Base-by-base conservation (phyloP, 2,113 vertebrate genomes). In the Muntiacus muntjak region DNA sequence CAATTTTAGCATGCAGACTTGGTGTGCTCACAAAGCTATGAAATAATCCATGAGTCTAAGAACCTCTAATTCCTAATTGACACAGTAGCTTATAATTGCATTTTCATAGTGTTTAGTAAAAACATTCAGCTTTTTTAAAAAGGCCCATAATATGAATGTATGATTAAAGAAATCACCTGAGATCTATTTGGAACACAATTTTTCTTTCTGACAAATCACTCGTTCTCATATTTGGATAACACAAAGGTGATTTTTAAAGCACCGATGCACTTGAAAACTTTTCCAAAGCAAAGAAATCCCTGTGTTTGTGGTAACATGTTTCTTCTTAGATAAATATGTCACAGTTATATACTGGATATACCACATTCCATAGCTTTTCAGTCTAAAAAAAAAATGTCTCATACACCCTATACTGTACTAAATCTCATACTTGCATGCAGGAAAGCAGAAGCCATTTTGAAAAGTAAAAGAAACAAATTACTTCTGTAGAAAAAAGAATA, bases 31-130 rank as follows among this genome's bases (percentile, higher is more conserved):
- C 43, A 91, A 79, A 97, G 74, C 87, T 97, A 91, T 45, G 13
- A 23, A 94, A 79, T 67, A 97, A 98, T 90, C 87, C 87, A 92
- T 33, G 74, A 79, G 47, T 95, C 97, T 84, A 97, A 74, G 89
- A 97, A 97, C 30, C 58, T 21, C 71, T 95, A 87, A 97, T 60
- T 98, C 96, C 91, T 98, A 93, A 97, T 97, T 98, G 97, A 94
- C 64, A 95, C 45, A 71, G 12, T 28, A 78, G 83, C 76, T 95
- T 94, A 87, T 92, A 95, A 91, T 76, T 98, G 67, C 83, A 90
- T 97, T 97, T 97, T 96, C 85, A 93, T n/a, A 97, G 50, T 86
- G 19, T 97, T 97, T 82, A 87, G 78, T 95, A 60, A 94, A 96
- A 97, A 95, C 47, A 95, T 74, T 96, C 58, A 52, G 62, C 88